These are phyloP conservation scores for Nibea albiflora DNA, from an alignment of 2,113 vertebrate genomes.

Conservation along the genomic window DNA sequence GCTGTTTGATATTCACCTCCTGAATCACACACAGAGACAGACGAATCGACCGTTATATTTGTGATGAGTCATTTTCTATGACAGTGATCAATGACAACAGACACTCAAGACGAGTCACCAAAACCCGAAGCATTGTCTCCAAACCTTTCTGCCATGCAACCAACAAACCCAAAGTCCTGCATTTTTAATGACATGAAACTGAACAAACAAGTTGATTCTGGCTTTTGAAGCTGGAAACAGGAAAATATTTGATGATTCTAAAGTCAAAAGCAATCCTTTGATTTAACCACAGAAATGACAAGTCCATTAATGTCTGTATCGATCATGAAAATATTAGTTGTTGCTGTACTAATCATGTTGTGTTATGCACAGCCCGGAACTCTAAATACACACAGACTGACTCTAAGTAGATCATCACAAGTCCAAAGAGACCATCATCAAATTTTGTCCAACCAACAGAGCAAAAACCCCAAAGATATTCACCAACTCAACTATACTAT, in stretches of 20 bases:
- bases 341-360: not conserved
- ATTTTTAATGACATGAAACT: not conserved
- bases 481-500: too few relatives aligned
- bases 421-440: not conserved
- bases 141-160: not conserved
- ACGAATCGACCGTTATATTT: not conserved
- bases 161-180: not conserved
- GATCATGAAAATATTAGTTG: not conserved
- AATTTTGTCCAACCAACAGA: not conserved
- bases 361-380: too few relatives aligned
- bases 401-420: not conserved
- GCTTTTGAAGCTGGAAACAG: not conserved
- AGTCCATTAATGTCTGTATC: not conserved
- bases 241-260: not conserved
- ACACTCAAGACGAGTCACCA: not conserved
- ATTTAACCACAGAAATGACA: not conserved
- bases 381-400: too few relatives aligned
- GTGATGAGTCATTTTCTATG: not conserved
- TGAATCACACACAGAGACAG: constrained; percentile 38
- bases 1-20: constrained; percentile 61
- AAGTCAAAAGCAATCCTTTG: not conserved
- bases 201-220: not conserved
- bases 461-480: not conserved
- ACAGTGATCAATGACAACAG: not conserved
- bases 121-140: not conserved